Evolutionary conservation across 2,888 invertebrate genomes (phyloP).

Genomic region (Rotaria socialis): DNA sequence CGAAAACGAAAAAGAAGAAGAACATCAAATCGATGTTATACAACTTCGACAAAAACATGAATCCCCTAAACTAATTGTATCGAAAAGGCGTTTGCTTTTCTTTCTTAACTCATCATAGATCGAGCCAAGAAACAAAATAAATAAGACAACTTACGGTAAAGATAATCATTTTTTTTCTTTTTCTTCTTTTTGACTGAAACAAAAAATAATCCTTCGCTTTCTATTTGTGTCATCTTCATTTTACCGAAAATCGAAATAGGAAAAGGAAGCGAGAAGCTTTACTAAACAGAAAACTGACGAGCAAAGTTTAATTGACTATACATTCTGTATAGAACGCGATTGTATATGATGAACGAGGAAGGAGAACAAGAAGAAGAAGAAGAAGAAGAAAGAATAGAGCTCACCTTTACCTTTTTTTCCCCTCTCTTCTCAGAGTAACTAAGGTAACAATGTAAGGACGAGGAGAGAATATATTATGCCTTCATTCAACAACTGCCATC

Average conservation of each 20-base stretch:
- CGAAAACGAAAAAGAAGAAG: neutral
- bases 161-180: neutral
- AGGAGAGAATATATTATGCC: neutral
- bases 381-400: conserved; percentile 1
- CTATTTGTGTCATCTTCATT: neutral
- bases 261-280: neutral
- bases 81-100: conserved; percentile 2
- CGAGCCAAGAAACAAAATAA: neutral
- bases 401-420: neutral
- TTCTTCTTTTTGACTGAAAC: neutral
- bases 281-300: neutral
- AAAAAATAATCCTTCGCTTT: neutral
- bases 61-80: conserved; percentile 15
- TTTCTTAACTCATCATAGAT: neutral
- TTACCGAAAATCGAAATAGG: neutral
- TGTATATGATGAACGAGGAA: neutral
- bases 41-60: neutral
- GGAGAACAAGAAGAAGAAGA: neutral
- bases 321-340: neutral
- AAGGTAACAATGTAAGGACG: neutral
- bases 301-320: conserved; percentile 5
- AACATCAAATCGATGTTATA: neutral
- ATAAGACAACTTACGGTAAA: neutral
- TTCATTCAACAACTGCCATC: neutral
- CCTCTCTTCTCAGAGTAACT: neutral